A percentile compares a stretch with the other conserved stretches of the same genome.
phyloP scores from a whole-genome alignment of 2,113 vertebrate species.

The Tachysurus fulvidraco region DNA sequence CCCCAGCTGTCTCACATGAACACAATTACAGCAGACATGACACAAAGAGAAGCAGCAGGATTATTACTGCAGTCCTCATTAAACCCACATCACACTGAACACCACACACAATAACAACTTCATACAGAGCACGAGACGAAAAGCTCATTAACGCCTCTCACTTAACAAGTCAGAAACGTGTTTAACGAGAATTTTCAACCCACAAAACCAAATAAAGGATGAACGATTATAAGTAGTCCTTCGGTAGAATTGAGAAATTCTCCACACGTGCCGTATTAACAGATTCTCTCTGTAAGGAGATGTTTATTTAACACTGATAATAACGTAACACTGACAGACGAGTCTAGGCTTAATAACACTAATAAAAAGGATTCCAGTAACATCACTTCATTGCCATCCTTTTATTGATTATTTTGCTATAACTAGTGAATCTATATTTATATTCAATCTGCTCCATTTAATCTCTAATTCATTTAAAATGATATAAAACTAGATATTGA shows the following conservation, averaged over 20 bases:
- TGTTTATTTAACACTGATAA: neutral
- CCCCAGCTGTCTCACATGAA: neutral
- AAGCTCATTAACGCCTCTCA: neutral
- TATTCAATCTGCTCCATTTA: too few species aligned
- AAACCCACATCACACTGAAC: neutral
- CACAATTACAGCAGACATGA: neutral
- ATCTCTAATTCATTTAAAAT: too few species aligned
- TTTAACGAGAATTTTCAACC: neutral
- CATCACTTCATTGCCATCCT: too few species aligned
- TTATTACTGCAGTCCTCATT: constrained; percentile 1
- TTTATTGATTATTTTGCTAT: too few species aligned
- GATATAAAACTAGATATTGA: too few species aligned
- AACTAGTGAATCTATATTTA: too few species aligned
- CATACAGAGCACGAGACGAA: neutral
- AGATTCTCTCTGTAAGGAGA: neutral
- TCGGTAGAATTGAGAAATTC: neutral
- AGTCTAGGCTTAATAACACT: too few species aligned
- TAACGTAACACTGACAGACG: too few species aligned
- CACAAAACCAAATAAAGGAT: neutral
- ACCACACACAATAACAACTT: neutral
- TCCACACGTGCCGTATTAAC: neutral
- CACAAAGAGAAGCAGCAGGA: neutral
- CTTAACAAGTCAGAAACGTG: neutral
- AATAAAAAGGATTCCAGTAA: too few species aligned
- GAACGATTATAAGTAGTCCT: neutral